phyloP scores from a whole-genome alignment of 1,140 invertebrate species.

The Hirudo medicinalis region DNA sequence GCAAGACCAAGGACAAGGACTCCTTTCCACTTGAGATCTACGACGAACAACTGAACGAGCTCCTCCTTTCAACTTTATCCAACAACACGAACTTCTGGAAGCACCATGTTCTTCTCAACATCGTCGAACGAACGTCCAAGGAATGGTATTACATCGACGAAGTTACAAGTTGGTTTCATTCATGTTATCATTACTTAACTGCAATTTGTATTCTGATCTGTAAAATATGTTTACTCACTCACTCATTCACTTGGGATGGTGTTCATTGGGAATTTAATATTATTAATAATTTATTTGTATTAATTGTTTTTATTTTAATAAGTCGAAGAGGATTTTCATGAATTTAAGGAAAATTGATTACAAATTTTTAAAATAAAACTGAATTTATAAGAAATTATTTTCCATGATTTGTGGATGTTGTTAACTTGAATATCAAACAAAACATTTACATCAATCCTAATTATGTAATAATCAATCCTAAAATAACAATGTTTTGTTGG shows the following conservation, averaged over 20 bases:
- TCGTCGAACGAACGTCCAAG: too few species aligned
- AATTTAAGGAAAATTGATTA: neutral
- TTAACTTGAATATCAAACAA: neutral
- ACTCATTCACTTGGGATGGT: too few species aligned
- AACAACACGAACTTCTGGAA: too few species aligned
- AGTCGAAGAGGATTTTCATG: neutral
- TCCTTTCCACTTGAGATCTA: too few species aligned
- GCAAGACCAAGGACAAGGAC: too few species aligned
- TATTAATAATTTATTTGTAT: neutral
- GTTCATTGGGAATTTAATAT: neutral
- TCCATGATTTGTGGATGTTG: neutral
- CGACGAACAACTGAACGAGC: too few species aligned
- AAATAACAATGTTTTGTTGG: neutral
- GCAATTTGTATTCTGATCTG: neutral
- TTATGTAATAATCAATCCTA: too few species aligned
- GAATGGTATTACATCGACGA: too few species aligned
- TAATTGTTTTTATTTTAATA: neutral
- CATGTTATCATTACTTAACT: too few species aligned
- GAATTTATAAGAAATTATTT: neutral
- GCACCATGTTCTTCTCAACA: too few species aligned
- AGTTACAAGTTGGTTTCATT: too few species aligned
- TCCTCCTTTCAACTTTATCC: too few species aligned
- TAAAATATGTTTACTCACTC: neutral
- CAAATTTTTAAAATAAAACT: neutral
- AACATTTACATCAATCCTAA: neutral